Evolutionary conservation across 2,113 vertebrate genomes (phyloP).

Genomic region (Hemiprocne comata): DNA sequence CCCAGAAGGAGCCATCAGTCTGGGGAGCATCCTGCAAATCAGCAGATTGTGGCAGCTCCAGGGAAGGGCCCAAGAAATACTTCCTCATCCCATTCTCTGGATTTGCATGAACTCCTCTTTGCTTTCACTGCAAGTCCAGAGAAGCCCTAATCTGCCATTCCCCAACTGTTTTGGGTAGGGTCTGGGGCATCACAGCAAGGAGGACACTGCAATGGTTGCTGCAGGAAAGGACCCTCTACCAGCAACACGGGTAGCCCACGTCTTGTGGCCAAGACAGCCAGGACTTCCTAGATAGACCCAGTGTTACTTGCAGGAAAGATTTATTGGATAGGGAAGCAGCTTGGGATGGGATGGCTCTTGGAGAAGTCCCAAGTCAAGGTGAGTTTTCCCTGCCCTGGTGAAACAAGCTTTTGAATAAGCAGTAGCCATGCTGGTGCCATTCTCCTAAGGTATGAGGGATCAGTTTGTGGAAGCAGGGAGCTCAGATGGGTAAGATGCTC

Average conservation of each 20-base stretch:
- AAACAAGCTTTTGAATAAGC: not conserved
- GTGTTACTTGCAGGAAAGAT: not conserved
- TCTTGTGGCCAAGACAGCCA: not conserved
- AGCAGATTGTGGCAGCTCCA: fast-evolving
- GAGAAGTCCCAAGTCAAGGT: not conserved
- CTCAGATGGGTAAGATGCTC: not conserved
- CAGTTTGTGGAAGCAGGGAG: not conserved
- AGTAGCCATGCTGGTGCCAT: fast-evolving
- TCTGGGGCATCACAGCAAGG: not conserved
- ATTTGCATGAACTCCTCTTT: not conserved
- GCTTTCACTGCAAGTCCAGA: not conserved
- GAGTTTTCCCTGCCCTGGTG: not conserved
- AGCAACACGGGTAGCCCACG: not conserved
- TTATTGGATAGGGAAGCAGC: not conserved
- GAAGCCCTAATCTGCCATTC: not conserved
- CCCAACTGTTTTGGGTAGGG: not conserved
- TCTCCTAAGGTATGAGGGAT: not conserved
- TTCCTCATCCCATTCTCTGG: not conserved
- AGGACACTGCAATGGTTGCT: not conserved
- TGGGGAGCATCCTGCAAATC: not conserved
- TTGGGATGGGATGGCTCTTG: not conserved
- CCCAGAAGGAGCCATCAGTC: not conserved
- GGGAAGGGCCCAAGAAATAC: not conserved
- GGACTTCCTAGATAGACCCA: not conserved
- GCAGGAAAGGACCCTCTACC: not conserved